phyloP scores from a whole-genome alignment of 2,888 invertebrate genomes.

The Salticus scenicus region DNA sequence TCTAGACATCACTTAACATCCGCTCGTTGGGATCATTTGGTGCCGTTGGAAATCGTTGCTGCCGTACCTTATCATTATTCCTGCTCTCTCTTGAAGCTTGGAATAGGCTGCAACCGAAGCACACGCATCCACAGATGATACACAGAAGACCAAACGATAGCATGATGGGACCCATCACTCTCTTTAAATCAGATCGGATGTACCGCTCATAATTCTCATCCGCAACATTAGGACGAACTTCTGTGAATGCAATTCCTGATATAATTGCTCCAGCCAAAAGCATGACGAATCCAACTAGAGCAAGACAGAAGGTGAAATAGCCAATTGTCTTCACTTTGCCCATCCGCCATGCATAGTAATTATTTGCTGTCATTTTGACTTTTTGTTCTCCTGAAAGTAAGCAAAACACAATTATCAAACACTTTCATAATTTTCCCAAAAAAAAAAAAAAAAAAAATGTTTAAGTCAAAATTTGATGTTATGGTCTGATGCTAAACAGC shows the following conservation, averaged over 20 bases:
- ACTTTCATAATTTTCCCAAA: too few species aligned
- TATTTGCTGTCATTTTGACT: constrained; percentile 27
- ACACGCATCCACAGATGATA: constrained; percentile 70
- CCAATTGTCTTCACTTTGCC: constrained; percentile 69
- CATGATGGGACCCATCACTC: constrained; percentile 72
- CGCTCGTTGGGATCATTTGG: constrained; percentile 32
- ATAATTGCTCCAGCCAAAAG: constrained; percentile 72
- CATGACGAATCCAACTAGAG: constrained; percentile 70
- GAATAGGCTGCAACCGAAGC: constrained; percentile 68
- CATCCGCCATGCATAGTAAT: constrained; percentile 54
- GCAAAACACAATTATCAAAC: too few species aligned
- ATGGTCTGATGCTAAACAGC: too few species aligned
- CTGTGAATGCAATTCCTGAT: constrained; percentile 72
- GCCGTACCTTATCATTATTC: too few species aligned
- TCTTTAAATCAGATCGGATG: constrained; percentile 71
- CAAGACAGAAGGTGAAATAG: constrained; percentile 69
- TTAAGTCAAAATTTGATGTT: too few species aligned
- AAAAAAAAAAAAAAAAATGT: too few species aligned
- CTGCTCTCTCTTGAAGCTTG: constrained; percentile 47
- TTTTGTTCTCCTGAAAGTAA: background rate
- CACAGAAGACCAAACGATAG: constrained; percentile 70
- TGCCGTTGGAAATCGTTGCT: constrained; percentile 19
- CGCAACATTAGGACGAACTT: constrained; percentile 72
- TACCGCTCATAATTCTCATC: constrained; percentile 72
- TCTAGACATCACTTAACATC: constrained; percentile 57